Percentiles rank a stretch among this genome's conserved stretches.
phyloP scores from a whole-genome alignment of 1,140 invertebrate genomes.

The Lineus longissimus region DNA sequence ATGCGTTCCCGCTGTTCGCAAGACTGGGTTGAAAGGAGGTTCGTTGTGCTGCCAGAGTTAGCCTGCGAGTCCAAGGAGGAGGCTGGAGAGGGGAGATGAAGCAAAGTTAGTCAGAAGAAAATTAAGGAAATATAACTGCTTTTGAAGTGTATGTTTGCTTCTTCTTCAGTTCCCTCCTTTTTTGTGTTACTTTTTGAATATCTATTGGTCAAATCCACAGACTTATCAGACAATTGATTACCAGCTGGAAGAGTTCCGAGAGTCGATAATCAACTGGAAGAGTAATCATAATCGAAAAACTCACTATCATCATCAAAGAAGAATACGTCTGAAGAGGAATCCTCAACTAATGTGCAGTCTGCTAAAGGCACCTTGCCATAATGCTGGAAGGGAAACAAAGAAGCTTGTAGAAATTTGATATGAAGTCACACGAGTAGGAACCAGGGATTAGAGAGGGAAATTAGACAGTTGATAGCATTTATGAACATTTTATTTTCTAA shows the following conservation, averaged over 20 bases:
- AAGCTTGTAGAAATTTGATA: not conserved
- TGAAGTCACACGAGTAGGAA: no score
- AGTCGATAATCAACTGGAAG: no score
- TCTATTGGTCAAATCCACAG: no score
- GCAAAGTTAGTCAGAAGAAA: not conserved
- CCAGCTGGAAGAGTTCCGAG: no score
- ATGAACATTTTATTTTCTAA: no score
- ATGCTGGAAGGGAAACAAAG: conserved; percentile 49
- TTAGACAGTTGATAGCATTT: no score
- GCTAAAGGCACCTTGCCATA: conserved; percentile 79
- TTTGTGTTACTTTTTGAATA: no score
- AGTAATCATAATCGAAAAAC: no score
- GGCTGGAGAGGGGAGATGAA: no score
- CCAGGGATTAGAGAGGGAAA: no score
- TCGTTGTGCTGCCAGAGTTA: not conserved
- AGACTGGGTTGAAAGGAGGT: conserved; percentile 27
- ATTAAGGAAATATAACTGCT: not conserved
- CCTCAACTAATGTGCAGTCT: conserved; percentile 79
- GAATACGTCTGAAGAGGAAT: conserved; percentile 57
- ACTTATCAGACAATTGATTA: no score
- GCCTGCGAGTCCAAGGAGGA: conserved; percentile 3
- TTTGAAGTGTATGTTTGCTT: not conserved
- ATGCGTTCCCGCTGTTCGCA: conserved; percentile 24
- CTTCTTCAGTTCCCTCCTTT: not conserved
- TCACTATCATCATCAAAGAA: conserved; percentile 58